Evolutionary conservation across 37 sponge, comb jelly and placozoan species (phyloP), one percentile per base, ranked within the genome.

Genomic region (Cliona cf. orientalis): DNA sequence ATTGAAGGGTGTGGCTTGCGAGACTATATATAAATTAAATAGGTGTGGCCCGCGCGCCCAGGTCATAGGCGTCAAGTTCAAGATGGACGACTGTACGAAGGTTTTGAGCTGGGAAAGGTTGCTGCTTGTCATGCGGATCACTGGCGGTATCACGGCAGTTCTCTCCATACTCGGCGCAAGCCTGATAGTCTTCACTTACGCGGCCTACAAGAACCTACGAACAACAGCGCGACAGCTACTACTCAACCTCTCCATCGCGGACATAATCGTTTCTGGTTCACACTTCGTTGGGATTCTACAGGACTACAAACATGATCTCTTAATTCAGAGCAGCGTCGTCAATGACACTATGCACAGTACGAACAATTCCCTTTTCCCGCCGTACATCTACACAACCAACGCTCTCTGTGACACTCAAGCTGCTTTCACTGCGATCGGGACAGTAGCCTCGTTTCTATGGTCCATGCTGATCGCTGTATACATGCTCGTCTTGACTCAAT

Each of bases 151-250:
- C 19, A 83, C 82, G 34, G 78, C 83, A 71, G 34, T 46, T 39
- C 66, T 91, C 26, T 91, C 91, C 5, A 71, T 81, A 14, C 31
- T 61, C 12, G 91, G 91, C 1, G 66, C 87, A 0, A 12, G 43
- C 26, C 62, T 91, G 35, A 81, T 91, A 58, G 86, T 91, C 1
- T 25, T 91, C 32, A 91, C 91, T 41, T 91, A 69, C 71, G 35
- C 77, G 1, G 75, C 77, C 12, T 91, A 78, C 73, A 60, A 68
- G 28, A 68, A 91, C 40, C 44, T 91, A 3, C 77, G 91, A 49
- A 91, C 86, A 29, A 70, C 53, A 12, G 82, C 82, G 0, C 65
- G 91, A 26, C 73, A 74, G 44, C 42, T 86, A 7, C 66, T 91
- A 0, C 64, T 91, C 59, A 75, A 86, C 60, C 86, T 91, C 49